These are phyloP conservation scores for Coboldia fuscipes DNA, from an alignment of 1,140 invertebrate genomes.

Conservation along the genomic window DNA sequence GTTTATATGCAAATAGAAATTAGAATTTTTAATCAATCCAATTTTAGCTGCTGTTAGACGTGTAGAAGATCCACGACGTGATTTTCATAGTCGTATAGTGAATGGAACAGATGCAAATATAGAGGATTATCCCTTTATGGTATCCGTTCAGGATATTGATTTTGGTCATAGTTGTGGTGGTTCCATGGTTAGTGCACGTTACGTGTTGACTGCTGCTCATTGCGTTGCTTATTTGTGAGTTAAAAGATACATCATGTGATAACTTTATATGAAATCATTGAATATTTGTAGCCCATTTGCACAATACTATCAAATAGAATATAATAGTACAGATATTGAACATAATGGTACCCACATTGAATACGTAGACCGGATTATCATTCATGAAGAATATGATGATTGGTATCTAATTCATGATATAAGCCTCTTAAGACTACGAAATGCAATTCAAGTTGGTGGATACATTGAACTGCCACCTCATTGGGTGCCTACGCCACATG, in stretches of 20 bases:
- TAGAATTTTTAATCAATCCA: too few species aligned
- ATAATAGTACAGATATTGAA: conserved; percentile 6
- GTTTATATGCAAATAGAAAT: too few species aligned
- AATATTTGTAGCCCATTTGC: too few species aligned
- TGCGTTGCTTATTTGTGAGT: conserved; percentile 8
- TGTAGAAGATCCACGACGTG: too few species aligned
- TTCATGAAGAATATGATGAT: conserved; percentile 15
- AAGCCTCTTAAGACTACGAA: conserved; percentile 9
- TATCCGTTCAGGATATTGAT: conserved; percentile 2
- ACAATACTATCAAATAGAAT: too few species aligned
- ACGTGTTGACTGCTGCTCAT: conserved; percentile 16
- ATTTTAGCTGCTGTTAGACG: too few species aligned
- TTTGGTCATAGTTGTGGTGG: conserved; percentile 14
- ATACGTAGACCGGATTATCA: conserved; percentile 8
- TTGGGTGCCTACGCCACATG: conserved; percentile 5
- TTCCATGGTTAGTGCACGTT: conserved; percentile 13
- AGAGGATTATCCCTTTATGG: conserved; percentile 8
- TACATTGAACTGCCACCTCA: conserved; percentile 10
- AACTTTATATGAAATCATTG: too few species aligned
- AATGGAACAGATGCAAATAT: conserved; percentile 6
- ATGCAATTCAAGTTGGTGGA: conserved; percentile 9
- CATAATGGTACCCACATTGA: conserved; percentile 7
- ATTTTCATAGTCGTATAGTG: conserved; percentile 2
- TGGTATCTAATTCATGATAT: conserved; percentile 13
- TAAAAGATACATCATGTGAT: neutral